Conservation (phyloP, 2,113 vertebrate genomes). For the Coryphaenoides rupestris region DNA sequence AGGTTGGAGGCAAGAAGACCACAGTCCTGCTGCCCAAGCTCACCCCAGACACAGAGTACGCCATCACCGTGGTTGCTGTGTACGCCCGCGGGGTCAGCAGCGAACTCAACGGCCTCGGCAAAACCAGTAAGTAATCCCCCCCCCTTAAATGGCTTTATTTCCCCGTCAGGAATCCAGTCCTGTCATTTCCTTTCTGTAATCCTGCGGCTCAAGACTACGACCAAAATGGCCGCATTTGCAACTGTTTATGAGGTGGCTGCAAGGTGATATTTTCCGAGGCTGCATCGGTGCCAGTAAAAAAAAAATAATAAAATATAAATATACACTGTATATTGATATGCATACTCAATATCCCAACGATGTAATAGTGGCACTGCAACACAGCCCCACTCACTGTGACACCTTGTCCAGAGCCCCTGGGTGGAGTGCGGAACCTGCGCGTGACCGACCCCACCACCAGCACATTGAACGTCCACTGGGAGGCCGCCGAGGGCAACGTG, state of each 20-base stretch:
- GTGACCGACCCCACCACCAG: conserved; percentile 93
- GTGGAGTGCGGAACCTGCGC: conserved; percentile 84
- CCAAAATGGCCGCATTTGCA: no score
- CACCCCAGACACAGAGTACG: conserved; percentile 88
- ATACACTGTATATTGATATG: no score
- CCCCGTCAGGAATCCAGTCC: background rate
- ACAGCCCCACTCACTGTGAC: background rate
- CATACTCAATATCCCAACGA: no score
- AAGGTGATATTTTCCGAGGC: no score
- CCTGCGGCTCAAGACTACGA: no score
- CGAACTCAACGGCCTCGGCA: conserved; percentile 86
- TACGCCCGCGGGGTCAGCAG: conserved; percentile 80
- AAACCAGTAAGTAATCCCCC: conserved; percentile 81
- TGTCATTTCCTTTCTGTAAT: background rate
- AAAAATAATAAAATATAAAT: no score
- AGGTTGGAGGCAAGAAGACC: conserved; percentile 87
- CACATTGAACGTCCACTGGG: conserved; percentile 89
- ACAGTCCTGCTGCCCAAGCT: conserved; percentile 88
- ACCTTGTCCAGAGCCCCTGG: conserved; percentile 81
- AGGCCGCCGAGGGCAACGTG: conserved; percentile 89
- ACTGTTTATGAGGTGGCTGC: no score
- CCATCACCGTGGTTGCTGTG: conserved; percentile 82
- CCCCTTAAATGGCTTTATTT: no score
- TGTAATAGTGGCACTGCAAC: no score
- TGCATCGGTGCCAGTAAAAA: no score